These are phyloP conservation scores for Cydia splendana DNA, from an alignment of 1,140 invertebrate genomes.

Conservation along the genomic window DNA sequence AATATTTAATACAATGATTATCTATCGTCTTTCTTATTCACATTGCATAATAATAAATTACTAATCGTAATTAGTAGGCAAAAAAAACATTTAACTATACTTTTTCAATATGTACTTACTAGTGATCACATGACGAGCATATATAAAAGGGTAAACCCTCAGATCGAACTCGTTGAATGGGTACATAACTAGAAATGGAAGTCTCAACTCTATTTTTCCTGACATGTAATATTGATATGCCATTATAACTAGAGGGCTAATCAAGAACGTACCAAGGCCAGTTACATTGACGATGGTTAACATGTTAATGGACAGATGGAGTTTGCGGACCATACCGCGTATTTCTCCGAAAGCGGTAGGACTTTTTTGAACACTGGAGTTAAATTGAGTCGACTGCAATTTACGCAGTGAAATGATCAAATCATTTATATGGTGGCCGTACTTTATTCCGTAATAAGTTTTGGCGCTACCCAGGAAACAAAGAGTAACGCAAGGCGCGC, in stretches of 20 bases:
- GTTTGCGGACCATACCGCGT: not conserved
- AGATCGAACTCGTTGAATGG: slow-evolving; percentile 49
- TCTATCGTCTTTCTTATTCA: too few species aligned
- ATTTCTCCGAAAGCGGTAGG: not conserved
- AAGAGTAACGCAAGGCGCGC: slow-evolving; percentile 40
- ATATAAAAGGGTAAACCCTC: slow-evolving; percentile 44
- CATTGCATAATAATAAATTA: too few species aligned
- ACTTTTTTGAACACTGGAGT: not conserved
- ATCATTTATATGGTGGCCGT: slow-evolving; percentile 38
- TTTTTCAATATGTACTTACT: slow-evolving; percentile 38
- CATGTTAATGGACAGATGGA: not conserved
- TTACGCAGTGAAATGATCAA: slow-evolving; percentile 36
- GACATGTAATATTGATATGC: slow-evolving; percentile 38
- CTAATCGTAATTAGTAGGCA: not conserved
- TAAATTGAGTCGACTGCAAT: slow-evolving; percentile 8
- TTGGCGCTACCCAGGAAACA: slow-evolving; percentile 40
- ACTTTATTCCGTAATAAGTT: slow-evolving; percentile 37
- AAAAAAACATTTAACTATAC: not conserved
- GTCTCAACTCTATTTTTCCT: slow-evolving; percentile 41
- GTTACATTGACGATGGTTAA: not conserved
- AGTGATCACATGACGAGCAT: slow-evolving; percentile 46
- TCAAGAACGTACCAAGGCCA: slow-evolving; percentile 38
- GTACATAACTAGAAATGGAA: slow-evolving; percentile 50
- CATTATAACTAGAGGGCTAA: slow-evolving; percentile 41
- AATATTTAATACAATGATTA: too few species aligned